phyloP scores from a whole-genome alignment of 2,113 vertebrate genomes.

The Chionodraco myersi region DNA sequence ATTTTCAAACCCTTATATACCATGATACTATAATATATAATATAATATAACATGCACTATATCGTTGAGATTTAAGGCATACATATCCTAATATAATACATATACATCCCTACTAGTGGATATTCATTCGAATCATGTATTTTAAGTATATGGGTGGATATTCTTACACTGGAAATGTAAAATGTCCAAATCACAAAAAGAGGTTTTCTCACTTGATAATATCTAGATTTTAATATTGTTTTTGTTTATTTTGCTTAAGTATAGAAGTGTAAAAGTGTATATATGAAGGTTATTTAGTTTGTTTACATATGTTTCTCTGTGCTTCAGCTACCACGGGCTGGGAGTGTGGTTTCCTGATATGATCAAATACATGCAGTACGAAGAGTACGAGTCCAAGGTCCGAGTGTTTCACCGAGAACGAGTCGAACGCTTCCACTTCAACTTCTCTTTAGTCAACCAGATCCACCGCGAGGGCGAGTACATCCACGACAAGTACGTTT shows the following conservation, averaged over 20 bases:
- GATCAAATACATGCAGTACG: slow-evolving; percentile 95
- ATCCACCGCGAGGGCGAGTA: slow-evolving; percentile 92
- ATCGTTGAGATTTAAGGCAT: too few relatives aligned
- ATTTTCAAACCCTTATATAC: too few relatives aligned
- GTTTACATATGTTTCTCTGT: slow-evolving; percentile 8
- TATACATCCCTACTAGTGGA: neutral
- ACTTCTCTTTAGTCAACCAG: slow-evolving; percentile 97
- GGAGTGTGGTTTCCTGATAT: slow-evolving; percentile 98
- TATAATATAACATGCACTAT: too few relatives aligned
- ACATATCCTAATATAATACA: neutral
- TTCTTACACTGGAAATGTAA: neutral
- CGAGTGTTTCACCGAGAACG: slow-evolving; percentile 88
- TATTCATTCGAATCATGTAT: neutral
- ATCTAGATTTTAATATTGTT: neutral
- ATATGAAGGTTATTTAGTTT: too few relatives aligned
- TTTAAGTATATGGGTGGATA: neutral
- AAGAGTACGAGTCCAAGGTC: slow-evolving; percentile 90
- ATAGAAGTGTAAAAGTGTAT: too few relatives aligned
- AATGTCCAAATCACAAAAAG: neutral
- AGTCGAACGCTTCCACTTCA: slow-evolving; percentile 92
- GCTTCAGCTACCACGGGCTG: slow-evolving; percentile 92
- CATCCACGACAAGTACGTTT: slow-evolving; percentile 90
- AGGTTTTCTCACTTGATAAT: neutral
- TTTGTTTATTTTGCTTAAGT: neutral
- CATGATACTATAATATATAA: too few relatives aligned